Evolutionary conservation across 2,888 invertebrate genomes (phyloP).

Genomic region (Nephrocerus scutellatus): DNA sequence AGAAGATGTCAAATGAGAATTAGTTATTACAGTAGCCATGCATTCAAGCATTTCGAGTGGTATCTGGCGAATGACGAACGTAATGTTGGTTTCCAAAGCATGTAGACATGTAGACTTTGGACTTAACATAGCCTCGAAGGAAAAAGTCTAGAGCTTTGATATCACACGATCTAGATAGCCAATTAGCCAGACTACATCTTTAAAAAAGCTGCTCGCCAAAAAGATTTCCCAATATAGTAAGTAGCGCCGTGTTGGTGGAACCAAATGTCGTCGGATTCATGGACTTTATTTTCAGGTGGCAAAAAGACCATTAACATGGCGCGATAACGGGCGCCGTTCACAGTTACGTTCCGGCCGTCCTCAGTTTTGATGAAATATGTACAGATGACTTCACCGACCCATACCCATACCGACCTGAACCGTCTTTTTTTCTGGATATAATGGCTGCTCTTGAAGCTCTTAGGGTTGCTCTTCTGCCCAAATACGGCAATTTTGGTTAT

Average conservation of each 20-base stretch:
- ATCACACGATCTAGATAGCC: not conserved
- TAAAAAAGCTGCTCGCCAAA: not conserved
- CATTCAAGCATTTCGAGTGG: no score
- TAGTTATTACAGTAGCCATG: no score
- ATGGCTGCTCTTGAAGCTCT: not conserved
- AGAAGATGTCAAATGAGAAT: no score
- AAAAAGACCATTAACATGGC: not conserved
- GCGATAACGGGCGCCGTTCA: no score
- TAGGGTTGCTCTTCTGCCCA: not conserved
- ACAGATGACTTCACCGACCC: not conserved
- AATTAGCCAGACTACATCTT: not conserved
- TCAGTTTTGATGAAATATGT: not conserved
- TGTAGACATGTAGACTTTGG: not conserved
- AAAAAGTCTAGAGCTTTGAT: no score
- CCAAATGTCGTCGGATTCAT: not conserved
- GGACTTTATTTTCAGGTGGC: not conserved
- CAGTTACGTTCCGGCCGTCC: no score
- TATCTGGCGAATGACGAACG: no score
- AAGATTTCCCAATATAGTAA: not conserved
- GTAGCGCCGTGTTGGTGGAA: not conserved
- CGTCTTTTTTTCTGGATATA: not conserved
- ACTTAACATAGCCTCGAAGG: no score
- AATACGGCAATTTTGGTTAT: not conserved
- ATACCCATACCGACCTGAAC: not conserved
- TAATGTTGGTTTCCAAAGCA: not conserved